Conservation (phyloP, 2,888 invertebrate species). For the Chesias legatella region DNA sequence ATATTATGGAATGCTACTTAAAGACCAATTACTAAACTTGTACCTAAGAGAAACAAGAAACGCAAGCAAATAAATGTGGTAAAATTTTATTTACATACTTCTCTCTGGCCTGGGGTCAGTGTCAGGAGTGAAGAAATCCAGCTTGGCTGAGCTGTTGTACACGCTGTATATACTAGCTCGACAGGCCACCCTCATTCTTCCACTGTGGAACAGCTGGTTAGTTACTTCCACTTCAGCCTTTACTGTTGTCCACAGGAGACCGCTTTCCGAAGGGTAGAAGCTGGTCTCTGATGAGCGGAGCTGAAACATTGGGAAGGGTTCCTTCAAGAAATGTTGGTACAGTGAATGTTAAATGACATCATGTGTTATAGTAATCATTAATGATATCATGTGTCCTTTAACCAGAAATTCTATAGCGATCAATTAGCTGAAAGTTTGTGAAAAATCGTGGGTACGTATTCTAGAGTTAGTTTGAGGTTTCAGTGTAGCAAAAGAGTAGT, state of each 20-base stretch:
- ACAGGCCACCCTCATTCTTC: conserved; percentile 85
- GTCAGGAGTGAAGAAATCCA: conserved; percentile 85
- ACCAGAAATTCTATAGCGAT: too few relatives aligned
- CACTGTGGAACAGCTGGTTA: conserved; percentile 80
- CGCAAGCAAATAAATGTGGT: conserved; percentile 5
- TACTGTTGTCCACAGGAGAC: conserved; percentile 80
- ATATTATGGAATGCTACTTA: too few relatives aligned
- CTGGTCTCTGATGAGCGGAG: conserved; percentile 62
- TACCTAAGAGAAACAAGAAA: too few relatives aligned
- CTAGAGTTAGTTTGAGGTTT: too few relatives aligned
- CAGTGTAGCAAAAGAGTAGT: too few relatives aligned
- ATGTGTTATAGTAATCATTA: too few relatives aligned
- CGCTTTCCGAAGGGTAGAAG: conserved; percentile 65
- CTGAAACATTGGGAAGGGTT: conserved; percentile 40
- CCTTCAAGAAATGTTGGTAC: background rate
- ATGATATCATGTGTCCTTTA: too few relatives aligned
- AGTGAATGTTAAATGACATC: too few relatives aligned
- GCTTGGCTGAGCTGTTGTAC: conserved; percentile 84
- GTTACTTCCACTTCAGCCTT: conserved; percentile 79
- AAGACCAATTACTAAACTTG: too few relatives aligned
- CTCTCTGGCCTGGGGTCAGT: conserved; percentile 89
- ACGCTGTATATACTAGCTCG: conserved; percentile 85
- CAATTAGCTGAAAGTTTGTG: too few relatives aligned
- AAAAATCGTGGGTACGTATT: too few relatives aligned
- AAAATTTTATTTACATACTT: conserved; percentile 74